Evolutionary conservation across 2,888 invertebrate species (phyloP).

Genomic region (Cylindroiulus punctatus): DNA sequence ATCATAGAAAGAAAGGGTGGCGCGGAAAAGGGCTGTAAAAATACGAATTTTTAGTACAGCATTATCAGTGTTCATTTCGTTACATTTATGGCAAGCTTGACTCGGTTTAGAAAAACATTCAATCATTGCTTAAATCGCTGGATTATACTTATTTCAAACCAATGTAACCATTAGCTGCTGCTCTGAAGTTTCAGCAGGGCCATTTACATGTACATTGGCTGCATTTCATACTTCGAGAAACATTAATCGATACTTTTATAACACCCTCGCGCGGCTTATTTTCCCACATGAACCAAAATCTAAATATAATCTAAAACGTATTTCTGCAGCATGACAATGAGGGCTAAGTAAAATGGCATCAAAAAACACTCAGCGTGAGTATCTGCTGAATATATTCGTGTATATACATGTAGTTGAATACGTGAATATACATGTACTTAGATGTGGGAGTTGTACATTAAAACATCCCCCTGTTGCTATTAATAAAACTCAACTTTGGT

Average conservation of each 20-base stretch:
- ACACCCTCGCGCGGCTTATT: background rate
- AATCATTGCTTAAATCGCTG: background rate
- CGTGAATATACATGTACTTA: too few species aligned
- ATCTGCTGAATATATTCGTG: constrained; percentile 2
- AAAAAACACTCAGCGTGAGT: background rate
- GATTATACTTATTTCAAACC: background rate
- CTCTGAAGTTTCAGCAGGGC: background rate
- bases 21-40: background rate
- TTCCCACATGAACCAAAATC: background rate
- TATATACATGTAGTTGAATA: too few species aligned
- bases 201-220: background rate
- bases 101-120: background rate
- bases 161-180: background rate
- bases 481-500: too few species aligned
- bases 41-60: background rate
- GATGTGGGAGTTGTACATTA: background rate
- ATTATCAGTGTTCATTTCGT: background rate
- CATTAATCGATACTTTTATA: background rate
- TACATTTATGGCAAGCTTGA: background rate
- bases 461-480: background rate
- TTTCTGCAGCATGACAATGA: background rate
- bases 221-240: background rate
- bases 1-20: background rate
- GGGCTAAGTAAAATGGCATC: background rate
- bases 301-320: constrained; percentile 9